These are phyloP conservation scores for Erythrocebus patas DNA, from an alignment of 2,113 vertebrate species.

Conservation along the genomic window DNA sequence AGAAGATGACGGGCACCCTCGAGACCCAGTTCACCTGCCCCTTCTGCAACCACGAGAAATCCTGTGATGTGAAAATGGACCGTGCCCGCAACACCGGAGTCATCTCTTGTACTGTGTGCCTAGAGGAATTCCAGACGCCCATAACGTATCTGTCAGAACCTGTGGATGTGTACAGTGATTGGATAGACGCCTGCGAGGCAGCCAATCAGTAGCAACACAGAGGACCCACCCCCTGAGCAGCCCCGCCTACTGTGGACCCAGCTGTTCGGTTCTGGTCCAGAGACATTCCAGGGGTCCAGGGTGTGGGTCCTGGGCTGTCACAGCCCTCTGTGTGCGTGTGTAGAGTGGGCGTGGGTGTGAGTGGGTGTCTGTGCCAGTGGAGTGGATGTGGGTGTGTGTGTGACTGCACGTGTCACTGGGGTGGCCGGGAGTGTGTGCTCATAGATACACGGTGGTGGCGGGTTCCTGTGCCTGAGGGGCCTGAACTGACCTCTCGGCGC, in stretches of 20 bases:
- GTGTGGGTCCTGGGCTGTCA: constrained; percentile 41
- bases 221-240: constrained; percentile 25
- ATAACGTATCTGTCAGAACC: constrained; percentile 96
- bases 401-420: neutral
- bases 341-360: neutral
- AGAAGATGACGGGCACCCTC: constrained; percentile 93
- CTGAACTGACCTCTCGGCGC: neutral
- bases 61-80: constrained; percentile 97
- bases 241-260: neutral
- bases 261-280: neutral
- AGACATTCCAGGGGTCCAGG: constrained; percentile 62
- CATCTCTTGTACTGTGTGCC: constrained; percentile 94
- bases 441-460: neutral
- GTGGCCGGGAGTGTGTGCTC: neutral
- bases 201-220: constrained; percentile 90
- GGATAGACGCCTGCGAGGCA: constrained; percentile 96
- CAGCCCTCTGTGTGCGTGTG: neutral
- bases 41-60: constrained; percentile 95
- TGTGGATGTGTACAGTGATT: constrained; percentile 93
- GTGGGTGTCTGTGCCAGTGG: neutral
- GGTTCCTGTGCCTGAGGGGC: neutral
- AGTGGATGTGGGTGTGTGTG: neutral
- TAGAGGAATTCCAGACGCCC: constrained; percentile 96
- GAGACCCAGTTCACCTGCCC: constrained; percentile 95
- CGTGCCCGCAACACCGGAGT: constrained; percentile 93